A percentile compares a stretch with the other conserved stretches of the same genome.
Evolutionary conservation across 2,113 vertebrate species (phyloP).

Genomic region (Gopherus flavomarginatus): DNA sequence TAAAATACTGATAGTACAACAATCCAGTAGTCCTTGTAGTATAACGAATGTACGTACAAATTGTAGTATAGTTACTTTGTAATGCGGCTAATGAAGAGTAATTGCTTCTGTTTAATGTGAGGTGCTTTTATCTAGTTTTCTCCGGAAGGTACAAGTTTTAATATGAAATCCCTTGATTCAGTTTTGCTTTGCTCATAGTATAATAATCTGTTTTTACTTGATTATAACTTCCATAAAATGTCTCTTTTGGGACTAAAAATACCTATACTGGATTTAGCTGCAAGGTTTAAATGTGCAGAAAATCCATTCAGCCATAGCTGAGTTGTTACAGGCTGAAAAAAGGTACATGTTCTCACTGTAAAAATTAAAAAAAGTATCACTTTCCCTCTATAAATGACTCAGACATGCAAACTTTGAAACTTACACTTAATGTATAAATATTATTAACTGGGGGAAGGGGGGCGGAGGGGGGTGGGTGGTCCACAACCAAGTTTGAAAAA

Average conservation of each 20-base stretch:
- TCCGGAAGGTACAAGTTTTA: neutral
- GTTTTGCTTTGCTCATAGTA: neutral
- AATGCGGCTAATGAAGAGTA: neutral
- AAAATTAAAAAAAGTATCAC: neutral
- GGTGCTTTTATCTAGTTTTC: neutral
- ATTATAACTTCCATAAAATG: neutral
- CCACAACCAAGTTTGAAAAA: constrained; percentile 31
- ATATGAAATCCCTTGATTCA: neutral
- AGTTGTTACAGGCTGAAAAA: neutral
- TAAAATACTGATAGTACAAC: constrained; percentile 4
- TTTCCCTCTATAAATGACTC: neutral
- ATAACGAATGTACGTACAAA: neutral
- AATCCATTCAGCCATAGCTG: neutral
- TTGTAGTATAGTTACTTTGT: neutral
- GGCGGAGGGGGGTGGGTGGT: neutral
- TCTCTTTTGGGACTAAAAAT: neutral
- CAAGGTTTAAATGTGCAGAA: neutral
- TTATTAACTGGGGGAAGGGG: neutral
- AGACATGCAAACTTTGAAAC: constrained; percentile 10
- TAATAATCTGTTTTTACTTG: constrained; percentile 25
- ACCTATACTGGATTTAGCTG: neutral
- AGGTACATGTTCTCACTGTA: neutral
- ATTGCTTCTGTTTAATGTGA: neutral
- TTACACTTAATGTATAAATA: neutral
- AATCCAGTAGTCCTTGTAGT: constrained; percentile 5